Evolutionary conservation across 2,888 invertebrate genomes (phyloP).

Genomic region (Hyposoter dolosus): DNA sequence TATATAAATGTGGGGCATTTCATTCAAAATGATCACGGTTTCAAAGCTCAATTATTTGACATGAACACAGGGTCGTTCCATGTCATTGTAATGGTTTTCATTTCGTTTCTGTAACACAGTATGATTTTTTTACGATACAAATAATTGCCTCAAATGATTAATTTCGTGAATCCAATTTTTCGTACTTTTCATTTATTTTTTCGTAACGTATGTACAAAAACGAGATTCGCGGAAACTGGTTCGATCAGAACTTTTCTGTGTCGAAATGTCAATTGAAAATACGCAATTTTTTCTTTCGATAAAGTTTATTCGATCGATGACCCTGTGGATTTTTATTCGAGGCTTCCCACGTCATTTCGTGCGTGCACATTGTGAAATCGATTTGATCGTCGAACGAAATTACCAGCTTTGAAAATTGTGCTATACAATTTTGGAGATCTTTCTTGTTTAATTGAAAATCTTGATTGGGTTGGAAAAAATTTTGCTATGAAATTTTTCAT

Average conservation of each 20-base stretch:
- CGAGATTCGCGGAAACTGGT: too few species aligned
- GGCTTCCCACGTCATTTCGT: too few species aligned
- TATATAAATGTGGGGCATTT: conserved; percentile 14
- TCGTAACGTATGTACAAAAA: neutral
- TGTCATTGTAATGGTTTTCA: neutral
- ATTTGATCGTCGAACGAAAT: neutral
- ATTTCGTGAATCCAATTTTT: neutral
- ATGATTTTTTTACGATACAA: neutral
- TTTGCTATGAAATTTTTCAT: too few species aligned
- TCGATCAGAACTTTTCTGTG: too few species aligned
- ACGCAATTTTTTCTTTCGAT: neutral
- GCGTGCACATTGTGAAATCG: neutral
- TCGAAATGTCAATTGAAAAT: too few species aligned
- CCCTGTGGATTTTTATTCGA: neutral
- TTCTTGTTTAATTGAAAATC: too few species aligned
- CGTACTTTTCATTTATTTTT: neutral
- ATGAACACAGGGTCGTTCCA: neutral
- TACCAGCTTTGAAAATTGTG: too few species aligned
- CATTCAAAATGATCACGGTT: neutral
- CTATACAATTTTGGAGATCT: too few species aligned
- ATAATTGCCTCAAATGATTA: neutral
- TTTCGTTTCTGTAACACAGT: neutral
- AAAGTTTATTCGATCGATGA: neutral
- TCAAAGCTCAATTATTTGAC: neutral
- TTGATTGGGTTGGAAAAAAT: too few species aligned